Base-by-base conservation (phyloP, 2,113 vertebrate genomes). In the Rhombomys opimus region DNA sequence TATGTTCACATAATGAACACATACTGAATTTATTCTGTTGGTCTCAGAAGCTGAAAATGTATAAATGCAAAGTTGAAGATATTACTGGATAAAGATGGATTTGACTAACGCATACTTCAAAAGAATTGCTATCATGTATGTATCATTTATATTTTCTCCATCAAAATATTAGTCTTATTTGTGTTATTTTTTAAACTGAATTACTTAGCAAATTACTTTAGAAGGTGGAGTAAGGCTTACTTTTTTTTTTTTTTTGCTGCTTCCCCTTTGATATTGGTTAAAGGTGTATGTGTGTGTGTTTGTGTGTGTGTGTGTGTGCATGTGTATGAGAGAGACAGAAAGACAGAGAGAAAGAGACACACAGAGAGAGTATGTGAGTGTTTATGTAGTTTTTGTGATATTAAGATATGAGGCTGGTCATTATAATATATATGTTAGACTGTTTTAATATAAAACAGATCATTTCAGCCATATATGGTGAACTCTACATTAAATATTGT, bases 171-270 rank as follows among this genome's bases (percentile, higher is more conserved):
- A 5, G 12, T 35, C 63, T 65, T 52, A 59, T 32, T 93, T 38
- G 13, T 73, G 12, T 87, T 27, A 11, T 90, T 70, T 59, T 22
- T 70, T 50, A 18, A 73, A 63, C 46, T 72, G 23, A 92, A 75
- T 9, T 87, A n/a, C 89, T 54, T 78, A 94, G 5, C 72, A 89
- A 59, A 63, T 92, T 81, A 32, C 25, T 86, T 89, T 22, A 82
- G 11, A 73, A 30, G 25, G 0, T 63, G 52, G 4, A 72, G 32
- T 17, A 82, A 61, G 0, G 22, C 11, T 30, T 67, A 38, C 12
- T 41, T 41, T 41, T 41, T 41, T 41, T 41, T 4, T 80, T 23
- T 35, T 70, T 63, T n/a, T 70, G 32, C 9, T 46, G 46, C 17
- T 6, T 80, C 6, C 25, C 7, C 27, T 20, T 52, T 46, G 35